Conservation (phyloP, 2,113 vertebrate genomes). For the Prochilodus magdalenae region DNA sequence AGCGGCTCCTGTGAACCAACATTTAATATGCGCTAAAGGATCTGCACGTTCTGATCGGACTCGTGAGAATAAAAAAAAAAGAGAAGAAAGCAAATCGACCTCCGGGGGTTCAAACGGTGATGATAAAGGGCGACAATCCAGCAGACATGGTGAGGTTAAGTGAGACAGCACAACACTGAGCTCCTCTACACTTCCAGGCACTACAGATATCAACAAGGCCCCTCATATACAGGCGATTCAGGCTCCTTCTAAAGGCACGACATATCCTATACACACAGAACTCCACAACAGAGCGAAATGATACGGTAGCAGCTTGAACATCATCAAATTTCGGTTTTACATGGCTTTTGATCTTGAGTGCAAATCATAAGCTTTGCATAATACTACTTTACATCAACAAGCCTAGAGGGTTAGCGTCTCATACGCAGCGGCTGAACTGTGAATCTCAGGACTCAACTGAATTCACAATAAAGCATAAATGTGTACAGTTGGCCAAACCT, state of each 20-base stretch:
- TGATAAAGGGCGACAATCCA: background rate
- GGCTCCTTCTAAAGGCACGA: slow-evolving; percentile 37
- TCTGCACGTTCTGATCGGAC: slow-evolving; percentile 12
- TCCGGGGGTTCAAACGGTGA: slow-evolving; percentile 7
- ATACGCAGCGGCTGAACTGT: slow-evolving; percentile 16
- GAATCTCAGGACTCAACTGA: background rate
- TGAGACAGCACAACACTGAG: slow-evolving; percentile 25
- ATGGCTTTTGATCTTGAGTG: slow-evolving; percentile 50
- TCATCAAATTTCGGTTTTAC: slow-evolving; percentile 13
- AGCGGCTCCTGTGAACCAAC: slow-evolving; percentile 15
- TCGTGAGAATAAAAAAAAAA: slow-evolving; percentile 2
- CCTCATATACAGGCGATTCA: slow-evolving; percentile 16
- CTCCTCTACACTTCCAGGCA: slow-evolving; percentile 39
- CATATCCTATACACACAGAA: slow-evolving; percentile 37
- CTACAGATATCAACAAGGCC: slow-evolving; percentile 45
- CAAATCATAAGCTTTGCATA: slow-evolving; percentile 41
- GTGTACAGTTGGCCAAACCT: background rate
- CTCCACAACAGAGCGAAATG: slow-evolving; percentile 22
- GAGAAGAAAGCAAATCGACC: background rate
- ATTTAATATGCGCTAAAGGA: slow-evolving; percentile 16
- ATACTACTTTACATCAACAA: slow-evolving; percentile 27
- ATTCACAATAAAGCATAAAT: background rate
- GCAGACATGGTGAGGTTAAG: slow-evolving; percentile 30
- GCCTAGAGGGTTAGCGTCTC: slow-evolving; percentile 13
- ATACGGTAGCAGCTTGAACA: slow-evolving; percentile 30